Evolutionary conservation across 2,113 vertebrate species (phyloP), one percentile per base, ranked within the genome.

Genomic region (Hystrix cristata): DNA sequence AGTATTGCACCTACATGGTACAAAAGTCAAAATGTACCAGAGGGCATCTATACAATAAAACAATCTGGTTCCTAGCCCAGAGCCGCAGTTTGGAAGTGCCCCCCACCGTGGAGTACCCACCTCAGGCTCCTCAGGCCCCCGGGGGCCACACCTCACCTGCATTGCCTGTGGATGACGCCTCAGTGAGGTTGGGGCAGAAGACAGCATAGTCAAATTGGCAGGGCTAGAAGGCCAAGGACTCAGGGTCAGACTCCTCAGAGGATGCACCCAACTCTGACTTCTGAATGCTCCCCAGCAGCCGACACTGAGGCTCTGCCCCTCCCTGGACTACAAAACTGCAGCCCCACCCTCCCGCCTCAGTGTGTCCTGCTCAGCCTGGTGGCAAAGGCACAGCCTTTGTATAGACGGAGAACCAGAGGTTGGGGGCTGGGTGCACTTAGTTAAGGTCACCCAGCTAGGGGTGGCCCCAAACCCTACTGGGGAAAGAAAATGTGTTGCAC

Each of bases 141-240:
- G 27, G 27, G 55, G 18, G 21, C 23, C 51, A 16, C 1, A 31
- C 27, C 99, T 99, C 46, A 99, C 99, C 99, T 94, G 98, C 99
- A 0, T 98, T 99, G 93, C 96, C 98, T 1, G 97, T 89, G 14
- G 98, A 82, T 0, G 99, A 98, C 57, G 98, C 97, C 79, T 99
- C 99, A 0, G 98, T 99, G 98, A 99, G 99, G 98, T 99, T 99
- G 15, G 99, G 99, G 96, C 99, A 99, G 98, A 99, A 99, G 53
- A 99, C 98, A 0, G 99, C 99, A 0, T 99, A 99, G 97, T 99
- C 99, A 46, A 99, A 99, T 38, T 98, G 99, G 97, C 99, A 99
- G 13, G 99, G 99, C 99, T 99, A 95, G 25, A 87, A 97, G 90
- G 76, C 29, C 87, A 57, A 19, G 81, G 34, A 38, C 15, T 3